A percentile compares a stretch with the other conserved stretches of the same genome.
phyloP scores from a whole-genome alignment of 2,888 invertebrate species.

The Diploptera punctata region DNA sequence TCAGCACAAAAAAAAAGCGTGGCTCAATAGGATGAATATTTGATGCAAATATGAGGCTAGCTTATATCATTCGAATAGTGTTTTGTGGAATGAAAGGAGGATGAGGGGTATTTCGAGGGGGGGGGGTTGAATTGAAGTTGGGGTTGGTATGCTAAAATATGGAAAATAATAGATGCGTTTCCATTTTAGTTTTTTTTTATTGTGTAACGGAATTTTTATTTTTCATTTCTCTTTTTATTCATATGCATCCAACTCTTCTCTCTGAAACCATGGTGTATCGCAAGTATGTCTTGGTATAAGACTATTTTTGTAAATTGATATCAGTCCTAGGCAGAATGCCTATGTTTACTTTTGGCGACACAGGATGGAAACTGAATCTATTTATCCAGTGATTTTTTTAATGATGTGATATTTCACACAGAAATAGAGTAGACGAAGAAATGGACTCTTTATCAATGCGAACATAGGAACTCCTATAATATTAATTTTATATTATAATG shows the following conservation, averaged over 20 bases:
- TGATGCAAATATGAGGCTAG: conserved; percentile 29
- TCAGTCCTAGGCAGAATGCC: not conserved
- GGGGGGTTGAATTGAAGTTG: conserved; percentile 14
- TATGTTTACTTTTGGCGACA: conserved; percentile 24
- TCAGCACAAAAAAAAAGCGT: conserved; percentile 26
- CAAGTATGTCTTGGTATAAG: not conserved
- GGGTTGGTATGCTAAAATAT: conserved; percentile 31
- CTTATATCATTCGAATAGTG: conserved; percentile 31
- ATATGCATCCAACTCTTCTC: conserved; percentile 6
- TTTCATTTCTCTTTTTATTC: conserved; percentile 28
- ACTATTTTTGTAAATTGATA: conserved; percentile 19
- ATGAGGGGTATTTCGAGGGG: not conserved
- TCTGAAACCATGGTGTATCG: not conserved
- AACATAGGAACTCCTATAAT: too few species aligned
- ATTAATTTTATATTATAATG: too few species aligned
- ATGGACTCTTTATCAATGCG: too few species aligned
- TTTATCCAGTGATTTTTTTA: too few species aligned
- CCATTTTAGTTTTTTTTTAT: conserved; percentile 25
- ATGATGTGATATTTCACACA: too few species aligned
- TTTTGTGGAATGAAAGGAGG: conserved; percentile 31
- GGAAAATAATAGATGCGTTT: conserved; percentile 31
- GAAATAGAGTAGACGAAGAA: too few species aligned
- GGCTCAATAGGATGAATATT: conserved; percentile 31
- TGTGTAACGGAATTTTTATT: conserved; percentile 30
- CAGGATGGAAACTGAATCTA: too few species aligned